phyloP scores from a whole-genome alignment of 2,113 vertebrate genomes.

The Lasiurus borealis region DNA sequence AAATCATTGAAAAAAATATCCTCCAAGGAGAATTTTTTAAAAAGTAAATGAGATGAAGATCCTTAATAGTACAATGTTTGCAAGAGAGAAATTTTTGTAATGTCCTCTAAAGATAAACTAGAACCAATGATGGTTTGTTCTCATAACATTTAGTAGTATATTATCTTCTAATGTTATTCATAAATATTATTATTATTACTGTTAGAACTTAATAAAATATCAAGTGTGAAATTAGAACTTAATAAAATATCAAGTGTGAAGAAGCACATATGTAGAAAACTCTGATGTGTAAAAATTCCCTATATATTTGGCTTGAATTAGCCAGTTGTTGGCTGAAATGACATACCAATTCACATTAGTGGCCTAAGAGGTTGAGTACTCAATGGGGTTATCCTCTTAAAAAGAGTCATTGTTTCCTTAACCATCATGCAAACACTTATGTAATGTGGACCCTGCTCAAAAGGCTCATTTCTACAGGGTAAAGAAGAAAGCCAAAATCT shows the following conservation, averaged over 20 bases:
- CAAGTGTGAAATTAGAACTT: background rate
- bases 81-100: background rate
- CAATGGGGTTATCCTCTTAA: background rate
- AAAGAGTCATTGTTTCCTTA: slow-evolving; percentile 30
- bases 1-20: no score
- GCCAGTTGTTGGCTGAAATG: background rate
- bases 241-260: background rate
- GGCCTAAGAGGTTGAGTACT: background rate
- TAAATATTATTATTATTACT: slow-evolving; percentile 6
- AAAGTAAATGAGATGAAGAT: background rate
- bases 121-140: background rate
- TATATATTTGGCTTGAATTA: background rate
- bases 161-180: background rate
- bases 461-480: slow-evolving; percentile 55
- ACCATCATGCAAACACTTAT: slow-evolving; percentile 63
- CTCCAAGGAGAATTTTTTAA: no score
- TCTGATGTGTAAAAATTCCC: background rate
- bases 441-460: slow-evolving; percentile 56
- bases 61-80: background rate
- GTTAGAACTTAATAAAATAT: background rate
- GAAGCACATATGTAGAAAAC: background rate
- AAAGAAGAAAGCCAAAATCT: slow-evolving; percentile 65
- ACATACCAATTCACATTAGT: background rate
- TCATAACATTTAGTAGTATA: background rate
- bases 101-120: background rate